These are phyloP conservation scores for Podarcis siculus DNA, from an alignment of 2,797 vertebrate genomes.

Conservation along the genomic window DNA sequence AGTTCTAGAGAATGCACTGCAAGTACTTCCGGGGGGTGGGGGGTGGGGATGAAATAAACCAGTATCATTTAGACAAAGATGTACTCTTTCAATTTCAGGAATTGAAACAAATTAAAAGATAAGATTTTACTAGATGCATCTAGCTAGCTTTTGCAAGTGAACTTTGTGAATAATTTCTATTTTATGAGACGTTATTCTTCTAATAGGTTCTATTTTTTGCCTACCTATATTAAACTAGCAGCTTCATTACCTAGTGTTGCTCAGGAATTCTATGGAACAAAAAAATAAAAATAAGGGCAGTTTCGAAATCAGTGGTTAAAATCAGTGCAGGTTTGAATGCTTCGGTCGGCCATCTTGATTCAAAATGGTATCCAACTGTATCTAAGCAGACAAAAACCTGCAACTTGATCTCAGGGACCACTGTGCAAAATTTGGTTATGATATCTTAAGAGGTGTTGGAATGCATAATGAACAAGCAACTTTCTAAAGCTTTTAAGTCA, in stretches of 20 bases:
- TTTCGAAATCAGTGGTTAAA: no score
- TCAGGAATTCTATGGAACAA: no score
- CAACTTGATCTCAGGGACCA: no score
- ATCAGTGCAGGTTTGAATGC: no score
- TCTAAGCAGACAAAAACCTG: no score
- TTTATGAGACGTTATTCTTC: background rate
- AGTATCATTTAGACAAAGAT: constrained; percentile 61
- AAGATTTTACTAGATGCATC: background rate
- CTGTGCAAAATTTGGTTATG: no score
- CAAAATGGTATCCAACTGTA: no score
- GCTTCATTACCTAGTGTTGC: background rate
- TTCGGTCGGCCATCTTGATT: no score
- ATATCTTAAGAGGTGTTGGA: no score
- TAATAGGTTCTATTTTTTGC: background rate
- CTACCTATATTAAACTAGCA: background rate
- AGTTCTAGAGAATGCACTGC: background rate
- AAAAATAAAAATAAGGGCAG: no score
- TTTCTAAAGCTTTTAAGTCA: no score
- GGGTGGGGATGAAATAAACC: background rate
- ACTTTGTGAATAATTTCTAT: background rate
- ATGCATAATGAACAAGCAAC: no score
- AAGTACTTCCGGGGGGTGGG: constrained; percentile 15
- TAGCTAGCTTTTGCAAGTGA: background rate
- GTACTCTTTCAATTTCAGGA: constrained; percentile 52
- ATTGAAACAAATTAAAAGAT: constrained; percentile 13